These are phyloP conservation scores for Myiopsitta monachus DNA, from an alignment of 2,113 vertebrate species.

Conservation along the genomic window DNA sequence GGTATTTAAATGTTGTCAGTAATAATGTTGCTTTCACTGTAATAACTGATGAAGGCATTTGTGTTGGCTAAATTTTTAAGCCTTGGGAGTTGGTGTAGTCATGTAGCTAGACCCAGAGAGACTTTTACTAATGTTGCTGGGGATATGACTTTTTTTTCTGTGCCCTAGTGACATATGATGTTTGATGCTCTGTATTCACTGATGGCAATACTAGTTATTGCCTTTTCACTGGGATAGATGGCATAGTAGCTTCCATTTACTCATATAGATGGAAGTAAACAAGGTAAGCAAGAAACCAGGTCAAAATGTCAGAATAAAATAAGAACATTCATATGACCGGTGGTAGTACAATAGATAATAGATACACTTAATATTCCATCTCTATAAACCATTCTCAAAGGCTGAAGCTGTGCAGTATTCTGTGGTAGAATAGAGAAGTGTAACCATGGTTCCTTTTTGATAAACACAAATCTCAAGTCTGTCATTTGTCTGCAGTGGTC, in stretches of 20 bases:
- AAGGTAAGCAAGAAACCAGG: slow-evolving; percentile 61
- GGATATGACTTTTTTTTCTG: background rate
- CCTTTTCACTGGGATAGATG: slow-evolving; percentile 51
- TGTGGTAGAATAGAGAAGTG: slow-evolving; percentile 18
- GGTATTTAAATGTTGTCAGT: background rate
- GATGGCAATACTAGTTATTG: slow-evolving; percentile 42
- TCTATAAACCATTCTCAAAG: slow-evolving; percentile 45
- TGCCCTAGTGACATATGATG: slow-evolving; percentile 8
- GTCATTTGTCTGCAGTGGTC: slow-evolving; percentile 29
- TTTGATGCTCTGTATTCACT: slow-evolving; percentile 42
- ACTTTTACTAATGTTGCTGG: slow-evolving; percentile 23
- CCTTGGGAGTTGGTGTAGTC: background rate
- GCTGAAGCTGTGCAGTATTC: slow-evolving; percentile 26
- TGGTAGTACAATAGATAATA: slow-evolving; percentile 34
- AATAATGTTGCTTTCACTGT: background rate
- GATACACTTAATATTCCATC: slow-evolving; percentile 62
- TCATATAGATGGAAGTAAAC: slow-evolving; percentile 46
- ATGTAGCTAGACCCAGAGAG: background rate
- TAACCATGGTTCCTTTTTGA: slow-evolving; percentile 30
- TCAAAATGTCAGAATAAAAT: slow-evolving; percentile 65
- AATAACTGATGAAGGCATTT: slow-evolving; percentile 1
- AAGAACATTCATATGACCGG: slow-evolving; percentile 44
- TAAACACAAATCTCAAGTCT: slow-evolving; percentile 20
- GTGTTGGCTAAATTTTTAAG: slow-evolving; percentile 17
- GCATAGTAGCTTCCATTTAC: slow-evolving; percentile 58